Evolutionary conservation across 2,888 invertebrate genomes (phyloP).

Genomic region (Leptopilina syphax): DNA sequence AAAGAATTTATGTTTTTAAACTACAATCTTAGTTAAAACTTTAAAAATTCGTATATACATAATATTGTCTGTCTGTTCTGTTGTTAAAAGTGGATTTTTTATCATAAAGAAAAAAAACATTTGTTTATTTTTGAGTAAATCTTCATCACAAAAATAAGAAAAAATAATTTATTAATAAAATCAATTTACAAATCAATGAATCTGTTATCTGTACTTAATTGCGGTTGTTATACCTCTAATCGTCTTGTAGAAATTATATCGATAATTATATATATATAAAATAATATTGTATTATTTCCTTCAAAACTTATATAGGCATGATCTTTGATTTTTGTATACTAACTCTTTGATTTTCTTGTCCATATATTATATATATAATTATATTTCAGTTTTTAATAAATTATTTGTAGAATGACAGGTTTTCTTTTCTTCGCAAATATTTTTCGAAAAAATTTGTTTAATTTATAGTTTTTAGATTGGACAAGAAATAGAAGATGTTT

Average conservation of each 20-base stretch:
- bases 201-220: slow-evolving; percentile 55
- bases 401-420: slow-evolving; percentile 13
- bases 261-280: not conserved
- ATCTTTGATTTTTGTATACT: slow-evolving; percentile 9
- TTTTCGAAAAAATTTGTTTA: slow-evolving; percentile 18
- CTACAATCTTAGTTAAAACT: slow-evolving; percentile 62
- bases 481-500: slow-evolving; percentile 1
- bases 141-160: slow-evolving; percentile 72
- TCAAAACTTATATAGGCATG: not conserved
- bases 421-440: slow-evolving; percentile 17
- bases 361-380: slow-evolving; percentile 14
- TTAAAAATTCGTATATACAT: slow-evolving; percentile 67
- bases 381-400: slow-evolving; percentile 35
- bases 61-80: slow-evolving; percentile 71
- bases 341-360: slow-evolving; percentile 14
- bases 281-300: slow-evolving; percentile 15
- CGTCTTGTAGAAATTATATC: slow-evolving; percentile 16
- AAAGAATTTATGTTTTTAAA: slow-evolving; percentile 60
- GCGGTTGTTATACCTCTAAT: slow-evolving; percentile 46
- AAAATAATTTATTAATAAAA: slow-evolving; percentile 77
- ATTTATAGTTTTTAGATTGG: slow-evolving; percentile 3
- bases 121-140: slow-evolving; percentile 74
- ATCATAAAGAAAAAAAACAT: slow-evolving; percentile 63
- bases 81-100: slow-evolving; percentile 73
- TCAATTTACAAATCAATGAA: slow-evolving; percentile 73